A percentile compares a stretch with the other conserved stretches of the same genome.
Conservation (phyloP, 2,797 vertebrate genomes). For the Babyrousa celebensis region DNA sequence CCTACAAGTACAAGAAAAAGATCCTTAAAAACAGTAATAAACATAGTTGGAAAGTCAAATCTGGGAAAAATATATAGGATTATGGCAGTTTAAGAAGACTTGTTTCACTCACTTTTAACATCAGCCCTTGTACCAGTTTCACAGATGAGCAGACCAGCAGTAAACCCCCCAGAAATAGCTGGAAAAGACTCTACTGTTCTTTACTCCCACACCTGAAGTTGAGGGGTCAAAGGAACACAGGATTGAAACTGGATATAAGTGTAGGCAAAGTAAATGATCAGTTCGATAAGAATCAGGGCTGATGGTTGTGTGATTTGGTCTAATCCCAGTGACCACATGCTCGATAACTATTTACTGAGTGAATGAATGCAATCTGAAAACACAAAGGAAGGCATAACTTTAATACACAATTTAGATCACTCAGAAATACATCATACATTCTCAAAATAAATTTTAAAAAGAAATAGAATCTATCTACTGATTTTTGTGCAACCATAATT, state of each 20-base stretch:
- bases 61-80: neutral
- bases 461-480: neutral
- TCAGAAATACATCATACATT: neutral
- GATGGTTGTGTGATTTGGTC: neutral
- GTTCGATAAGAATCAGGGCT: neutral
- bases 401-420: neutral
- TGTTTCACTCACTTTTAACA: conserved; percentile 93
- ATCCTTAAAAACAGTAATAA: neutral
- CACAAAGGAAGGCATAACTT: neutral
- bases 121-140: conserved; percentile 95
- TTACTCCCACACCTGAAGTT: conserved; percentile 93
- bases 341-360: neutral
- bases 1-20: neutral
- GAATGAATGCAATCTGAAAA: neutral
- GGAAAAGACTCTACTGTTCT: conserved; percentile 93
- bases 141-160: conserved; percentile 95
- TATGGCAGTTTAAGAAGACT: neutral
- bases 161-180: conserved; percentile 92
- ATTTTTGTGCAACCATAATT: neutral
- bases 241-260: neutral
- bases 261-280: neutral
- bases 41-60: neutral
- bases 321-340: neutral
- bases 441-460: neutral
- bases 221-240: neutral